Conservation (phyloP, 2,888 invertebrate genomes). For the Mesoligia furuncula region DNA sequence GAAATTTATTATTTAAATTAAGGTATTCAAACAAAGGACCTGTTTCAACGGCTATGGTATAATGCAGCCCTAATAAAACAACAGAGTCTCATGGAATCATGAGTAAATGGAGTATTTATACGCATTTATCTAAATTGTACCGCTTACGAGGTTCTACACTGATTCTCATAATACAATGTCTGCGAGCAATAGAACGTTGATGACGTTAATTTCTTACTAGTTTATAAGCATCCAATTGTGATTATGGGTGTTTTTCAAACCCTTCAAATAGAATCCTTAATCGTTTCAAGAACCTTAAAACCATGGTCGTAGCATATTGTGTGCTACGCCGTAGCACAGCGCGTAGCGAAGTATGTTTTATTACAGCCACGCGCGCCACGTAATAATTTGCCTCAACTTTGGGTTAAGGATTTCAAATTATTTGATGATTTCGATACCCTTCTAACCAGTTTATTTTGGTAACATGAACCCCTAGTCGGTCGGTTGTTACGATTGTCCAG, state of each 20-base stretch:
- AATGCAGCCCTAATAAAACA: conserved; percentile 64
- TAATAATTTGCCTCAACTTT: background rate
- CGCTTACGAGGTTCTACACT: background rate
- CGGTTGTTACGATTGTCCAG: background rate
- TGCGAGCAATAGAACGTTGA: background rate
- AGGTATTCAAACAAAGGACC: conserved; percentile 69
- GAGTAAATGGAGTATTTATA: conserved; percentile 23
- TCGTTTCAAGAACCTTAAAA: background rate
- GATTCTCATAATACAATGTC: background rate
- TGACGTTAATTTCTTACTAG: background rate
- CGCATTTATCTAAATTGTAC: background rate
- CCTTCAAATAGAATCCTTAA: background rate
- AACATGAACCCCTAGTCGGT: background rate
- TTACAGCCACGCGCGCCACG: background rate
- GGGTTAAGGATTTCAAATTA: background rate
- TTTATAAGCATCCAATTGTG: too few species aligned
- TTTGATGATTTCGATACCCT: background rate
- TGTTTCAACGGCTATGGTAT: conserved; percentile 62
- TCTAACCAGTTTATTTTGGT: background rate
- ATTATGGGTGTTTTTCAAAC: background rate
- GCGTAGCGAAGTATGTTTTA: background rate
- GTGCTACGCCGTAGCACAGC: background rate
- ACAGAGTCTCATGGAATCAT: conserved; percentile 11
- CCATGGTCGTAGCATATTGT: background rate
- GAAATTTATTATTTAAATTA: conserved; percentile 72